phyloP scores from a whole-genome alignment of 2,113 vertebrate genomes.

The Lepisosteus oculatus region DNA sequence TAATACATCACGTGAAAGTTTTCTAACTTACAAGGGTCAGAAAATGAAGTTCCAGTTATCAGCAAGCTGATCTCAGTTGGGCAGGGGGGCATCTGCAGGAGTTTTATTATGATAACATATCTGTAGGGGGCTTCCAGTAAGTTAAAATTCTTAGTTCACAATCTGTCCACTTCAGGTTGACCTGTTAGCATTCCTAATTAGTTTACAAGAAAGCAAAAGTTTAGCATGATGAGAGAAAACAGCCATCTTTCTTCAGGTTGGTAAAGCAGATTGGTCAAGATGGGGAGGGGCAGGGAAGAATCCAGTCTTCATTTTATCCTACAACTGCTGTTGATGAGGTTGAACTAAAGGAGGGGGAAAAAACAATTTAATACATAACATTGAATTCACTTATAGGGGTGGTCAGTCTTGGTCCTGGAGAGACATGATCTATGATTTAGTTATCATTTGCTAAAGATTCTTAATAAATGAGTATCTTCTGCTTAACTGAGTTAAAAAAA shows the following conservation, averaged over 20 bases:
- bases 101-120: slow-evolving; percentile 56
- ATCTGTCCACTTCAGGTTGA: slow-evolving; percentile 84
- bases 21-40: slow-evolving; percentile 86
- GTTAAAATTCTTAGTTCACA: slow-evolving; percentile 70
- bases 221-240: slow-evolving; percentile 76
- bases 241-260: slow-evolving; percentile 78
- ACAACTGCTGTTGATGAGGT: slow-evolving; percentile 98
- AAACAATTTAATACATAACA: slow-evolving; percentile 15
- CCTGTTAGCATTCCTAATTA: slow-evolving; percentile 92
- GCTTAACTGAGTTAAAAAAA: too few relatives aligned
- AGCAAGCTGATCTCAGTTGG: slow-evolving; percentile 76
- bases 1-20: slow-evolving; percentile 93
- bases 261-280: slow-evolving; percentile 71
- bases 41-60: slow-evolving; percentile 93
- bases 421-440: too few relatives aligned
- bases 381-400: too few relatives aligned
- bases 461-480: too few relatives aligned
- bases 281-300: slow-evolving; percentile 68
- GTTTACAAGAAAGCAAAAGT: slow-evolving; percentile 74
- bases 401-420: too few relatives aligned
- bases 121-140: slow-evolving; percentile 31
- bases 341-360: slow-evolving; percentile 76
- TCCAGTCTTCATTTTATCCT: slow-evolving; percentile 83
- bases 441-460: too few relatives aligned
- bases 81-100: slow-evolving; percentile 64